A percentile compares a stretch with the other conserved stretches of the same genome.
Conservation (phyloP, 2,888 invertebrate species). For the Aquatica leii region DNA sequence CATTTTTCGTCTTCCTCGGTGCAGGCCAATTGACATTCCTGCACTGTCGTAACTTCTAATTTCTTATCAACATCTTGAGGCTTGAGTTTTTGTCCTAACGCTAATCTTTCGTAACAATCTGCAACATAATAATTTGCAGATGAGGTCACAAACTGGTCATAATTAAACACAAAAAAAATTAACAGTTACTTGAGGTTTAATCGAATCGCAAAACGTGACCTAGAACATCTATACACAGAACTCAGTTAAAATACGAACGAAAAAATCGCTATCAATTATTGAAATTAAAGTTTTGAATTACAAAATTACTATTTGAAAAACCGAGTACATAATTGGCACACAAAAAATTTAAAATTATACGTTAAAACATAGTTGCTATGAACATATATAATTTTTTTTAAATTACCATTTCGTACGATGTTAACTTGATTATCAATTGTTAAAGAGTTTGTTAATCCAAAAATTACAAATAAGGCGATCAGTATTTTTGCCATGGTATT, state of each 20-base stretch:
- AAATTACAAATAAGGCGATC: slow-evolving; percentile 26
- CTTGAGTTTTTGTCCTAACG: slow-evolving; percentile 62
- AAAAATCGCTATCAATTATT: neutral
- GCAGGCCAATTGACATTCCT: slow-evolving; percentile 63
- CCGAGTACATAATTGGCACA: neutral
- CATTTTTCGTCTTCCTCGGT: slow-evolving; percentile 60
- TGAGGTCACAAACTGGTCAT: neutral
- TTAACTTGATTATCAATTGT: slow-evolving; percentile 61
- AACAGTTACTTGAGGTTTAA: neutral
- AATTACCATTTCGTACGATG: slow-evolving; percentile 60
- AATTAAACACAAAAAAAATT: slow-evolving; percentile 5
- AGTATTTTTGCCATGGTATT: neutral
- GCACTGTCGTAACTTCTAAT: slow-evolving; percentile 56
- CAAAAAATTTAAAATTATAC: neutral
- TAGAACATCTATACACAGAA: neutral
- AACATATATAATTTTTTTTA: slow-evolving; percentile 12
- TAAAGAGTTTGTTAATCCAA: slow-evolving; percentile 49
- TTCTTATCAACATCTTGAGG: slow-evolving; percentile 57
- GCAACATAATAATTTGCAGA: slow-evolving; percentile 16
- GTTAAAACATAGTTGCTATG: neutral
- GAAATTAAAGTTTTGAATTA: neutral
- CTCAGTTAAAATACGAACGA: neutral
- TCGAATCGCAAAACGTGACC: slow-evolving; percentile 19
- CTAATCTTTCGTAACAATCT: slow-evolving; percentile 66
- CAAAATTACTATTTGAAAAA: neutral